Evolutionary conservation across 1,140 invertebrate genomes (phyloP).

Genomic region (Pentalonia nigronervosa): DNA sequence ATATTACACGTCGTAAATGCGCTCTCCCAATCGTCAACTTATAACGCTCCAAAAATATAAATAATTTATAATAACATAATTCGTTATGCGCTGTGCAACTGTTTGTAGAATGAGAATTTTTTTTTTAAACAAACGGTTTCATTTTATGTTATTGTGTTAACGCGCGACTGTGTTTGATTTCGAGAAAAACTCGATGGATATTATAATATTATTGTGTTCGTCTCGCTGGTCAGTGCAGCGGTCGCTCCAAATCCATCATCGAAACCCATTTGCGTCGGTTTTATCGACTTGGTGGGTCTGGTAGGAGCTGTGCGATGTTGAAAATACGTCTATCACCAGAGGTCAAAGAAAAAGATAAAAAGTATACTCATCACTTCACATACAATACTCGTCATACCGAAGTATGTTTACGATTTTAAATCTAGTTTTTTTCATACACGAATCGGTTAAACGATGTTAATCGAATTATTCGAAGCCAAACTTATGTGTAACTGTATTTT

Average conservation of each 20-base stretch:
- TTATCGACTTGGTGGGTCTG: background rate
- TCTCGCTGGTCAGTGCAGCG: background rate
- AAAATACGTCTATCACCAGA: background rate
- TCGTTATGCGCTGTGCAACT: background rate
- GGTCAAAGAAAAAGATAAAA: background rate
- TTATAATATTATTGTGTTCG: background rate
- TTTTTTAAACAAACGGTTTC: background rate
- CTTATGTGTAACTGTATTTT: background rate
- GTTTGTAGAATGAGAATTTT: background rate
- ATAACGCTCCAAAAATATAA: background rate
- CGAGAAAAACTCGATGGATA: background rate
- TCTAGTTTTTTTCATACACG: background rate
- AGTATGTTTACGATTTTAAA: background rate
- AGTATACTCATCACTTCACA: background rate
- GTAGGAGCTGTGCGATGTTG: background rate
- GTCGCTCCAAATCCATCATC: no score
- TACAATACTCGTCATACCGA: background rate
- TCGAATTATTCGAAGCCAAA: background rate
- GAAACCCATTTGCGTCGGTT: background rate
- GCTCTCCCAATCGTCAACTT: background rate
- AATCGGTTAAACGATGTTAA: background rate
- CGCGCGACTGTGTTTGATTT: no score
- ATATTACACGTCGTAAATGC: background rate
- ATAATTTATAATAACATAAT: no score
- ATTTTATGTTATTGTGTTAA: background rate